Conservation (phyloP, 2,888 invertebrate species). For the Geotrupes spiniger region DNA sequence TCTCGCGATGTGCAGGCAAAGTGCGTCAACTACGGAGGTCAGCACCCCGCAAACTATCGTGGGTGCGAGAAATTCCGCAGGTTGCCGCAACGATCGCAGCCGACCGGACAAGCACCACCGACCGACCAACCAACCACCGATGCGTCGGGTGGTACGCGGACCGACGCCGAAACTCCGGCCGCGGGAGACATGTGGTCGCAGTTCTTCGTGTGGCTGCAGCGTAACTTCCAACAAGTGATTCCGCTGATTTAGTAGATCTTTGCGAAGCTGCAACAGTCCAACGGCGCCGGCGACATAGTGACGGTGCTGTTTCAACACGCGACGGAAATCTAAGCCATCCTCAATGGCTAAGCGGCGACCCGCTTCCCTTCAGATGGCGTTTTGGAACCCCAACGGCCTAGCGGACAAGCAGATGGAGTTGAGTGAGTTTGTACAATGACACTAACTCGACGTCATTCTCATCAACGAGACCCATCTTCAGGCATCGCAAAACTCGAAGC, state of each 20-base stretch:
- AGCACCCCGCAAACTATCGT: constrained; percentile 32
- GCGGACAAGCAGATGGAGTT: not conserved
- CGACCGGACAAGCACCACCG: too few relatives aligned
- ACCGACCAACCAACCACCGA: too few relatives aligned
- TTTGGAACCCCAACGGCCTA: constrained; percentile 2
- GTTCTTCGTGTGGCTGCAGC: not conserved
- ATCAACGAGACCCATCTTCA: constrained; percentile 18
- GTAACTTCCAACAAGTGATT: not conserved
- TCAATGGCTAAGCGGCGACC: constrained; percentile 7
- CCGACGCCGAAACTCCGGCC: too few relatives aligned
- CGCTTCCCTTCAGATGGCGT: not conserved
- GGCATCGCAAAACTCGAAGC: constrained; percentile 6
- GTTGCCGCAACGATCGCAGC: too few relatives aligned
- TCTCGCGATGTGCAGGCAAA: constrained; percentile 25
- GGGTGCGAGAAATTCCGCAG: constrained; percentile 15
- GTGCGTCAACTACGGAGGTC: constrained; percentile 30
- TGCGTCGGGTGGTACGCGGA: too few relatives aligned
- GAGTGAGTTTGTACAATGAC: constrained; percentile 12
- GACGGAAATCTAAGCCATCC: not conserved
- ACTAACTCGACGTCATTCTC: constrained; percentile 19
- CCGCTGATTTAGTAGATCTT: not conserved
- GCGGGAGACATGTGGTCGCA: not conserved
- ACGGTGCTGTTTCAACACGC: not conserved
- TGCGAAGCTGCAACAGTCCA: not conserved
- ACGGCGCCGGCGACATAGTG: not conserved